phyloP scores from a whole-genome alignment of 2,113 vertebrate genomes.

The Notothenia rossii region DNA sequence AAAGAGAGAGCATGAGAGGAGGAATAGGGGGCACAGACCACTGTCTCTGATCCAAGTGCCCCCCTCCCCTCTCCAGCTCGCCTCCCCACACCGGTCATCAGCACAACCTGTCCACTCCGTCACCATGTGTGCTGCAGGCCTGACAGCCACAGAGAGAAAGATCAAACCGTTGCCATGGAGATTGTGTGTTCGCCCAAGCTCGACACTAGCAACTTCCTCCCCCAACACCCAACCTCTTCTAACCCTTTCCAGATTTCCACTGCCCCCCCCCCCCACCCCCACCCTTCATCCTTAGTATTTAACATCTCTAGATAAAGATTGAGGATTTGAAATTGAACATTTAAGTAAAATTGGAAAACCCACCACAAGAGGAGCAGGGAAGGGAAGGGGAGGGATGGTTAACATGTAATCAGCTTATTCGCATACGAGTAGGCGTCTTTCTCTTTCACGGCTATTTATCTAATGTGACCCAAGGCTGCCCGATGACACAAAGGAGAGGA shows the following conservation, averaged over 20 bases:
- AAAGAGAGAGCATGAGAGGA: neutral
- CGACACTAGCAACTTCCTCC: slow-evolving; percentile 72
- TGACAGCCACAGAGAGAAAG: slow-evolving; percentile 78
- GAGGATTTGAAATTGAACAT: slow-evolving; percentile 22
- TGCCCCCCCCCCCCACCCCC: slow-evolving; percentile 15
- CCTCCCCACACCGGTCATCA: slow-evolving; percentile 69
- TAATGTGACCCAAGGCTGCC: slow-evolving; percentile 21
- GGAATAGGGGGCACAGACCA: slow-evolving; percentile 28
- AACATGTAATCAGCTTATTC: slow-evolving; percentile 44
- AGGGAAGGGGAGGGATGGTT: neutral
- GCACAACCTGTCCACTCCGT: slow-evolving; percentile 79
- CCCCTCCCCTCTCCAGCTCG: slow-evolving; percentile 11
- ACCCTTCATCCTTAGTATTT: slow-evolving; percentile 32
- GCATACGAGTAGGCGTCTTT: slow-evolving; percentile 41
- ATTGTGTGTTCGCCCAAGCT: slow-evolving; percentile 81
- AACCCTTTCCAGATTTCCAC: slow-evolving; percentile 82
- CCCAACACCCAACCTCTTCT: slow-evolving; percentile 69
- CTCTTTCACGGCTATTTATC: slow-evolving; percentile 20
- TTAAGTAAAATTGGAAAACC: slow-evolving; percentile 34
- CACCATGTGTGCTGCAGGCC: slow-evolving; percentile 74
- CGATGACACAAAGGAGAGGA: slow-evolving; percentile 50
- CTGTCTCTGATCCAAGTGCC: slow-evolving; percentile 54
- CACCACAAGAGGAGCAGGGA: neutral
- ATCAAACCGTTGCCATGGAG: slow-evolving; percentile 85
- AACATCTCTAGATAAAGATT: slow-evolving; percentile 46